phyloP scores from a whole-genome alignment of 2,113 vertebrate genomes.

The Oreochromis niloticus region DNA sequence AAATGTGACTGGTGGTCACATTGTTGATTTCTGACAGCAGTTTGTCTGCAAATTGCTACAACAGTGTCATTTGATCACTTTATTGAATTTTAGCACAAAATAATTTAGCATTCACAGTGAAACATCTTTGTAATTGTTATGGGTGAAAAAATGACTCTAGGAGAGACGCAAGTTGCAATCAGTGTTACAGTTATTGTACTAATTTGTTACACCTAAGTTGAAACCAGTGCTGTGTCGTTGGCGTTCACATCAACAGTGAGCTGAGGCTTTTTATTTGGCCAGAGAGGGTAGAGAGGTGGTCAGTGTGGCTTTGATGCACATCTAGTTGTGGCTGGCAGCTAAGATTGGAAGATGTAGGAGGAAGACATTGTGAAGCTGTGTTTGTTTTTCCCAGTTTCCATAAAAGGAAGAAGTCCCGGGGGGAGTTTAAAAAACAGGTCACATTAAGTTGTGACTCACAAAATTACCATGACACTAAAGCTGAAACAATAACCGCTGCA shows the following conservation, averaged over 20 bases:
- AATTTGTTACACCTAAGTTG: background rate
- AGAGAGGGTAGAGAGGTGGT: background rate
- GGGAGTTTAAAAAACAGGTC: background rate
- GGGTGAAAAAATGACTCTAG: background rate
- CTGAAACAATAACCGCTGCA: background rate
- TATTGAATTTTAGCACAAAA: background rate
- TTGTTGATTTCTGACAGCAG: background rate
- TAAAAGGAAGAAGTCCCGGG: background rate
- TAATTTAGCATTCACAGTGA: background rate
- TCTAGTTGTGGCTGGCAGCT: background rate
- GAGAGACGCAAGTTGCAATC: background rate
- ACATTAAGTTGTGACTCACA: background rate
- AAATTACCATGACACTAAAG: background rate
- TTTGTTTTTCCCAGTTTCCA: background rate
- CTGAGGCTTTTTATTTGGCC: background rate
- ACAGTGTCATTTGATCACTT: background rate
- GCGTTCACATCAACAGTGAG: background rate
- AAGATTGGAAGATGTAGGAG: background rate
- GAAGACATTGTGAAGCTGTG: background rate
- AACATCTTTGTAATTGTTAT: background rate
- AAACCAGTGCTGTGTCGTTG: background rate
- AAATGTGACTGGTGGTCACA: background rate
- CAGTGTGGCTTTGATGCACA: background rate
- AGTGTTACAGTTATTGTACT: background rate
- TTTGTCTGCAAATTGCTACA: background rate